These are phyloP conservation scores for Montipora efflorescens DNA, from an alignment of 64 coral and sea anemone species.

Conservation along the genomic window DNA sequence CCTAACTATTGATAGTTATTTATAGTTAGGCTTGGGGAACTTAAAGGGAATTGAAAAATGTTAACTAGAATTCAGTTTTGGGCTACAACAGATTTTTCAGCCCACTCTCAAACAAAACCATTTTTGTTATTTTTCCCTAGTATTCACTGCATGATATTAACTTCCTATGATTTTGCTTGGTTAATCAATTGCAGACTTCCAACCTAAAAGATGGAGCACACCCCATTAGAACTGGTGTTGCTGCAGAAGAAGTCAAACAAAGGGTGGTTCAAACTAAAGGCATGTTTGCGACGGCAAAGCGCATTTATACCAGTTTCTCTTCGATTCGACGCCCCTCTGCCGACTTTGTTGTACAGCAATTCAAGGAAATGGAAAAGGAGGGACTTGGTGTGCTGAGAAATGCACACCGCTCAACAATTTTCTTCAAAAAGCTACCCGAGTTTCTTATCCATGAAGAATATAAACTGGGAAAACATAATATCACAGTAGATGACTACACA, in stretches of 20 bases:
- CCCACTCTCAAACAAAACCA: not conserved
- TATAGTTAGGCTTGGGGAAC: not conserved
- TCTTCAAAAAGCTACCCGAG: constrained; percentile 17
- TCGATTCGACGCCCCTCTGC: constrained; percentile 22
- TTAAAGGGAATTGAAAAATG: not conserved
- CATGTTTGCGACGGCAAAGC: constrained; percentile 28
- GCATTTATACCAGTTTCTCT: constrained; percentile 14
- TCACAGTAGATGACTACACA: not conserved
- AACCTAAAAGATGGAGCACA: not conserved
- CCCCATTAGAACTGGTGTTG: constrained; percentile 16
- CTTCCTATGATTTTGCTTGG: not conserved
- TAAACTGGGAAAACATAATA: constrained; percentile 31
- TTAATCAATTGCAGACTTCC: constrained; percentile 10
- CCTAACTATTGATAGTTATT: too few relatives aligned
- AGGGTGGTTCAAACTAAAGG: constrained; percentile 1
- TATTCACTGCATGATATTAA: not conserved
- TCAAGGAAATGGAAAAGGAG: constrained; percentile 30
- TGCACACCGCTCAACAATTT: constrained; percentile 4
- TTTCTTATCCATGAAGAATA: constrained; percentile 17
- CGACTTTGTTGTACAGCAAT: not conserved
- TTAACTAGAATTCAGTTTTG: not conserved
- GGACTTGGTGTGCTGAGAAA: constrained; percentile 22
- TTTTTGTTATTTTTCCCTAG: constrained; percentile 5
- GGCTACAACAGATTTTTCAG: not conserved
- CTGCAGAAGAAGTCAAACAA: constrained; percentile 41